These are phyloP conservation scores for Microtus montanus DNA, from an alignment of 2,113 vertebrate genomes.

Conservation along the genomic window DNA sequence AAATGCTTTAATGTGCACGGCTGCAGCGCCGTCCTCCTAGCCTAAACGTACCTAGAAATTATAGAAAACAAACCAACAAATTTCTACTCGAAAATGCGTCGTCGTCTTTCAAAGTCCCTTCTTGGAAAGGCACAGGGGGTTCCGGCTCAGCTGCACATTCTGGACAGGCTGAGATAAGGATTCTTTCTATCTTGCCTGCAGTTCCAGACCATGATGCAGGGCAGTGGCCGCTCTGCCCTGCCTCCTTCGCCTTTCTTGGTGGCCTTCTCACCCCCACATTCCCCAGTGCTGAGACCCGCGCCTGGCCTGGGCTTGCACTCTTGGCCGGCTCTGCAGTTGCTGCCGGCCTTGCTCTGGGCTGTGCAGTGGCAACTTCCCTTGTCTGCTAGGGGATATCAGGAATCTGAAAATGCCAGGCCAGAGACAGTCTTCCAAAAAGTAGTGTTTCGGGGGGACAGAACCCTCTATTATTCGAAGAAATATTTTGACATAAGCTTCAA, in stretches of 20 bases:
- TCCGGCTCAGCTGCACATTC: background rate
- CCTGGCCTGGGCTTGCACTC: conserved; percentile 48
- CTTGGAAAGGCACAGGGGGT: background rate
- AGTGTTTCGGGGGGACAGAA: conserved; percentile 59
- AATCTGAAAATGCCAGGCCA: conserved; percentile 48
- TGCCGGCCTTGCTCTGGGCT: conserved; percentile 25
- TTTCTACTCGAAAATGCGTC: background rate
- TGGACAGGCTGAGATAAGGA: conserved; percentile 4
- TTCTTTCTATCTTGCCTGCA: background rate
- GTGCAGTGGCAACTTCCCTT: conserved; percentile 49
- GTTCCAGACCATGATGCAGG: background rate
- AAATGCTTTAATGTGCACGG: conserved; percentile 39
- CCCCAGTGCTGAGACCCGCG: conserved; percentile 46
- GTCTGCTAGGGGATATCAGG: conserved; percentile 20
- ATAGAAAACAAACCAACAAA: conserved; percentile 35
- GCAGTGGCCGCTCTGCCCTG: background rate
- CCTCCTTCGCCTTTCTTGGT: background rate
- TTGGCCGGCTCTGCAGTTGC: conserved; percentile 15
- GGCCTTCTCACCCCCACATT: conserved; percentile 60
- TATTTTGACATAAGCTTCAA: conserved; percentile 60
- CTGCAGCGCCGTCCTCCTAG: background rate
- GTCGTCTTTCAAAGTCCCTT: conserved; percentile 8
- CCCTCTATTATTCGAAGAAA: conserved; percentile 40
- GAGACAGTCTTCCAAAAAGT: conserved; percentile 57
- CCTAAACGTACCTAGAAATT: conserved; percentile 36